phyloP scores from a whole-genome alignment of 2,888 invertebrate genomes.

The Tenthredo notha region DNA sequence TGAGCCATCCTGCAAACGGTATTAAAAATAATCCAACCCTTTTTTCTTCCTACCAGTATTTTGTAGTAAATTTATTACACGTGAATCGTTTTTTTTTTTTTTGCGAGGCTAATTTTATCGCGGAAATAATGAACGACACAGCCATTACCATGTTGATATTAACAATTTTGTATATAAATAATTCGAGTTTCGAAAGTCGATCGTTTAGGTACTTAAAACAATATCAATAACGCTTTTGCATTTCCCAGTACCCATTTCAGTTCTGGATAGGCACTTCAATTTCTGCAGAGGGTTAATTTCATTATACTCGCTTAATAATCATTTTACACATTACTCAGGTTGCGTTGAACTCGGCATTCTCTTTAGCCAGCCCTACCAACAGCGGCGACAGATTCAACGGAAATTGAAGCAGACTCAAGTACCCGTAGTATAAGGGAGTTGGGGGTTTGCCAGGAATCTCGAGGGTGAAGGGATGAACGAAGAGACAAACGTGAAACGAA shows the following conservation, averaged over 20 bases:
- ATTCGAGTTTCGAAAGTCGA: background rate
- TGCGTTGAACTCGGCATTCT: constrained; percentile 37
- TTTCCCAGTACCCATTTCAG: constrained; percentile 17
- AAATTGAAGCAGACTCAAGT: constrained; percentile 53
- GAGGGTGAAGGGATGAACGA: constrained; percentile 27
- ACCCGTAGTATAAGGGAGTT: constrained; percentile 12
- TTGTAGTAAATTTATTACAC: background rate
- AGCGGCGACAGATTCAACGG: constrained; percentile 47
- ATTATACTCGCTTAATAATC: constrained; percentile 35
- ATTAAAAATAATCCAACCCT: constrained; percentile 16
- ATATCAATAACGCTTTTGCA: background rate
- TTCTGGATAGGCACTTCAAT: constrained; percentile 27
- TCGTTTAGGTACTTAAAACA: background rate
- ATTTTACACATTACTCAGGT: constrained; percentile 37
- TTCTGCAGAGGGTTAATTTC: constrained; percentile 35
- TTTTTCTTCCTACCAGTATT: background rate
- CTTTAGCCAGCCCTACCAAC: constrained; percentile 15
- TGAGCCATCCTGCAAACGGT: constrained; percentile 21
- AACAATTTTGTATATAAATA: background rate
- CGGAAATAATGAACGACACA: background rate
- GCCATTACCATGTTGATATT: no score
- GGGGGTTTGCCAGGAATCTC: constrained; percentile 28
- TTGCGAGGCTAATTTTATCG: background rate
- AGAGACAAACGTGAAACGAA: constrained; percentile 41
- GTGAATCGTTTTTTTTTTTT: background rate